Evolutionary conservation across 2,888 invertebrate species (phyloP).

Genomic region (Drosophila paramelanica): DNA sequence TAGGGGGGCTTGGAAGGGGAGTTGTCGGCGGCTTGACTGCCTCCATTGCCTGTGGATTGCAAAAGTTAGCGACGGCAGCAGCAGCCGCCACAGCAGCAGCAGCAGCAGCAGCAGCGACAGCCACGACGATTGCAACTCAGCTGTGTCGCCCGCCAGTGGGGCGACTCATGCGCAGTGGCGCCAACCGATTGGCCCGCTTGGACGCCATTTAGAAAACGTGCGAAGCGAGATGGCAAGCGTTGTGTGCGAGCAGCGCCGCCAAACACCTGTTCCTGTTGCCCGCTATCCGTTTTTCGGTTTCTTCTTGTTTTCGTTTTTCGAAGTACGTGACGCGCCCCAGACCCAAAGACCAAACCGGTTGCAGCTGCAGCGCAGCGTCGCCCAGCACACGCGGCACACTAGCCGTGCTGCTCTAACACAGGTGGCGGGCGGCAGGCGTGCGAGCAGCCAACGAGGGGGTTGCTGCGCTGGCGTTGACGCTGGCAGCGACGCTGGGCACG

Average conservation of each 20-base stretch:
- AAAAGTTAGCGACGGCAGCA: conserved; percentile 56
- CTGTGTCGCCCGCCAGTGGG: conserved; percentile 25
- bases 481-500: conserved; percentile 20
- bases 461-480: conserved; percentile 42
- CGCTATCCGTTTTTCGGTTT: conserved; percentile 7
- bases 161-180: conserved; percentile 81
- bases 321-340: conserved; percentile 43
- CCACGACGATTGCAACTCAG: conserved; percentile 24
- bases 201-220: conserved; percentile 83
- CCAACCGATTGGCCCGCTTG: conserved; percentile 84
- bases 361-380: conserved; percentile 41
- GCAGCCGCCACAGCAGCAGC: conserved; percentile 27
- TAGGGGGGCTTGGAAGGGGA: background rate
- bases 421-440: background rate
- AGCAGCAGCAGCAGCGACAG: conserved; percentile 18
- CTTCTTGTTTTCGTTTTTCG: conserved; percentile 41
- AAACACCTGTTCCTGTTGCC: conserved; percentile 72
- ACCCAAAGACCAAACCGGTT: conserved; percentile 56
- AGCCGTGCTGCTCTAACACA: conserved; percentile 46
- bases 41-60: conserved; percentile 56
- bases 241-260: conserved; percentile 55
- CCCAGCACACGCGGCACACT: conserved; percentile 1
- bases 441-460: conserved; percentile 51
- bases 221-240: conserved; percentile 42
- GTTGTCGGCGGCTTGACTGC: conserved; percentile 37